phyloP scores from a whole-genome alignment of 2,888 invertebrate species.

The Cistogaster globosa region DNA sequence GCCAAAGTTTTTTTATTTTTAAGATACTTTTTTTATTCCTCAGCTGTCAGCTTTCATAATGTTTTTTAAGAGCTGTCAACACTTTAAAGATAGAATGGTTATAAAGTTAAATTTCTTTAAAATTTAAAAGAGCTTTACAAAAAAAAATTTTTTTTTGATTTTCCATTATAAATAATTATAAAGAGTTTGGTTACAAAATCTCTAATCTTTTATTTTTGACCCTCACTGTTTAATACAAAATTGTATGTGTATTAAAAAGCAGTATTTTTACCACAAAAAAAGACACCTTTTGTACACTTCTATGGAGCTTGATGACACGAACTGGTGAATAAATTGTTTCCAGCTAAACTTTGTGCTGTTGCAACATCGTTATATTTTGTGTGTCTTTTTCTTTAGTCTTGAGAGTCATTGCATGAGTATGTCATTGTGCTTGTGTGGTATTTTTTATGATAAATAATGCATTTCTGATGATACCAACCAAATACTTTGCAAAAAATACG shows the following conservation, averaged over 20 bases:
- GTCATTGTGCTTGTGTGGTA: constrained; percentile 28
- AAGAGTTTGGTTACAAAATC: not conserved
- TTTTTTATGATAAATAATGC: constrained; percentile 72
- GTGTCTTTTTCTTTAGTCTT: not conserved
- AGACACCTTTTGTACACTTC: not conserved
- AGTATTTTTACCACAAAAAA: constrained; percentile 24
- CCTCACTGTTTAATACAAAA: not conserved
- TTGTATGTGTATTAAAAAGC: not conserved
- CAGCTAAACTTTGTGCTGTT: constrained; percentile 29
- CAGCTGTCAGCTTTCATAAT: too few relatives aligned
- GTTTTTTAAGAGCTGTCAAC: too few relatives aligned
- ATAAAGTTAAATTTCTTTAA: too few relatives aligned
- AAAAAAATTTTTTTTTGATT: too few relatives aligned
- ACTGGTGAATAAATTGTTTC: not conserved
- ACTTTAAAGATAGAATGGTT: too few relatives aligned
- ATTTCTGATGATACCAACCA: constrained; percentile 67
- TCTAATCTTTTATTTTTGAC: not conserved
- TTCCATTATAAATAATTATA: not conserved
- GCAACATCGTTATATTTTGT: not conserved
- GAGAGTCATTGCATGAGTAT: constrained; percentile 14
- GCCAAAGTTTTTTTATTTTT: too few relatives aligned
- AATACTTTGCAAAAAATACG: constrained; percentile 15
- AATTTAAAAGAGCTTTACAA: too few relatives aligned
- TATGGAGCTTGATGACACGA: not conserved
- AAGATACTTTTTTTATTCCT: too few relatives aligned